A percentile compares a stretch with the other conserved stretches of the same genome.
phyloP scores from a whole-genome alignment of 2,888 invertebrate genomes.

The Phalangium opilio region DNA sequence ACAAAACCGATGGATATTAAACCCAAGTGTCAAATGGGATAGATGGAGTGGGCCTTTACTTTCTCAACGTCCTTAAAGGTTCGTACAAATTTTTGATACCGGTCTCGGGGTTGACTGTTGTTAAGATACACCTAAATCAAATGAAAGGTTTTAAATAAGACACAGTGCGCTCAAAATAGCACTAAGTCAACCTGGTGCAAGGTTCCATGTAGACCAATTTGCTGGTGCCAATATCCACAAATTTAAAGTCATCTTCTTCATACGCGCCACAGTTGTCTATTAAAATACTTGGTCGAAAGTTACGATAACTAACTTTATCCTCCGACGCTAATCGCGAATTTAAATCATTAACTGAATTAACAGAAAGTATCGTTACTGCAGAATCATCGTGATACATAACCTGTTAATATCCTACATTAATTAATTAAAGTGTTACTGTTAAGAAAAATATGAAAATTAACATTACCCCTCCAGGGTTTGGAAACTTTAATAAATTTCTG shows the following conservation, averaged over 20 bases:
- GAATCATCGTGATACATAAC: conserved; percentile 3
- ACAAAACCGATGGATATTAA: too few relatives aligned
- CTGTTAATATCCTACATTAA: neutral
- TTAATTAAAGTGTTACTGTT: neutral
- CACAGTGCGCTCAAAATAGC: too few relatives aligned
- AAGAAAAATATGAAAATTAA: neutral
- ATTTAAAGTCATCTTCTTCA: neutral
- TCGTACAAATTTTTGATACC: too few relatives aligned
- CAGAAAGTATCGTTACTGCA: neutral
- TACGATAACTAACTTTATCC: conserved; percentile 4
- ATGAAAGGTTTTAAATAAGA: too few relatives aligned
- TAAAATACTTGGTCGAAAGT: conserved; percentile 5
- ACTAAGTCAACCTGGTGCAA: too few relatives aligned
- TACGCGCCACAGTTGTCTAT: neutral
- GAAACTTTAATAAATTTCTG: neutral
- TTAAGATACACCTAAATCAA: too few relatives aligned
- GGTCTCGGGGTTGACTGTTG: too few relatives aligned
- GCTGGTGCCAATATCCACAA: too few relatives aligned
- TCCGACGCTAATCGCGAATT: neutral
- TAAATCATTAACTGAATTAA: neutral
- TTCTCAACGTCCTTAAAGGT: too few relatives aligned
- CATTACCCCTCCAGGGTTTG: neutral
- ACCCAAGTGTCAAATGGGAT: too few relatives aligned
- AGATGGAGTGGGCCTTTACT: too few relatives aligned
- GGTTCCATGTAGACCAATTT: too few relatives aligned